These are phyloP conservation scores for Ditylenchus dipsaci DNA, from an alignment of 1,140 invertebrate species.

Conservation along the genomic window DNA sequence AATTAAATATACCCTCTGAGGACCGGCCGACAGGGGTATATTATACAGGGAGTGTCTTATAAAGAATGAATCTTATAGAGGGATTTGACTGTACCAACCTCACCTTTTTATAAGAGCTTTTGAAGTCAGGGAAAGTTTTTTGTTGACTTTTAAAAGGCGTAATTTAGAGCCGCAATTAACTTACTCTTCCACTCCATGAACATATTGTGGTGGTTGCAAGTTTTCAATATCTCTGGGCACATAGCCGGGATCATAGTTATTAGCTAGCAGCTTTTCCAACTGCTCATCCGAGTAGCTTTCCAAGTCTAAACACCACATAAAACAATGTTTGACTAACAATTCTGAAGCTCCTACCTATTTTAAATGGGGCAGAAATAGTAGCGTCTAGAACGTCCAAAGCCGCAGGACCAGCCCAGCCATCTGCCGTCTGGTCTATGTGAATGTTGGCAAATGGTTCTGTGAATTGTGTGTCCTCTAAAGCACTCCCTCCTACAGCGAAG, in stretches of 20 bases:
- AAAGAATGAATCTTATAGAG: too few species aligned
- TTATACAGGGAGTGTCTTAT: too few species aligned
- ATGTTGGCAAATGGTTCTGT: constrained; percentile 5
- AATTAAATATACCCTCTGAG: too few species aligned
- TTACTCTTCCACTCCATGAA: constrained; percentile 31
- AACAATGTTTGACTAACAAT: background rate
- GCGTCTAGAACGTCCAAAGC: background rate
- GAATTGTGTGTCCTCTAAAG: background rate
- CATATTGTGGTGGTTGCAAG: constrained; percentile 8
- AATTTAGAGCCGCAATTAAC: too few species aligned
- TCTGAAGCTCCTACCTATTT: too few species aligned
- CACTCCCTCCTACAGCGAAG: background rate
- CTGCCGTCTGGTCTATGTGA: background rate
- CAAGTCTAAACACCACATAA: background rate
- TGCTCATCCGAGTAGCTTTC: too few species aligned
- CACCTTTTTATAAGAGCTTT: too few species aligned
- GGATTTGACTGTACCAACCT: too few species aligned
- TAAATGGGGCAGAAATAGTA: background rate
- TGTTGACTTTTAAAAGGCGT: too few species aligned
- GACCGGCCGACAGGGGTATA: too few species aligned
- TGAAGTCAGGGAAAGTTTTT: too few species aligned
- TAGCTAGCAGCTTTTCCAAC: background rate
- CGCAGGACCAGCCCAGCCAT: background rate
- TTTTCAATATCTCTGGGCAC: background rate
- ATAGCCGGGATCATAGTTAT: background rate